Conservation (phyloP, 2,888 invertebrate genomes). For the Cotesia congregata region DNA sequence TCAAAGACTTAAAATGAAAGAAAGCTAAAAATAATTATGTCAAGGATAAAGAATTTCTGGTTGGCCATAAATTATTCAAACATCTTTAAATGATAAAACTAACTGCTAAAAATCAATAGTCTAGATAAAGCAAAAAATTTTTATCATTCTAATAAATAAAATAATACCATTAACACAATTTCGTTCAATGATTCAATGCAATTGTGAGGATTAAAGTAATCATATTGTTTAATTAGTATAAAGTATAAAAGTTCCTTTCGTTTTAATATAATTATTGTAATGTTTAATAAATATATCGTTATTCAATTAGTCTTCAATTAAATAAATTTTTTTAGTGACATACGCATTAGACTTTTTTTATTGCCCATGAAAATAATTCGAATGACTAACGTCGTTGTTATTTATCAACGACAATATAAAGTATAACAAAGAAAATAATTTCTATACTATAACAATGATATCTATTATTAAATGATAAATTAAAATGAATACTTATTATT, state of each 20-base stretch:
- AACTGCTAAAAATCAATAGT: background rate
- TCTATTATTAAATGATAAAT: background rate
- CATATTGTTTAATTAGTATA: no score
- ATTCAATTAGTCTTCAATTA: no score
- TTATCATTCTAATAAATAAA: no score
- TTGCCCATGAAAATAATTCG: background rate
- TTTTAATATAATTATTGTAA: no score
- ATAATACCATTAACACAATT: no score
- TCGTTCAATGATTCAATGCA: no score
- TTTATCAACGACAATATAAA: background rate
- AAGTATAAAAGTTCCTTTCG: no score
- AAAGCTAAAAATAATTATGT: constrained; percentile 3
- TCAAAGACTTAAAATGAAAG: background rate
- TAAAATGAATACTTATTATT: background rate
- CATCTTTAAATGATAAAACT: background rate
- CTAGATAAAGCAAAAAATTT: background rate
- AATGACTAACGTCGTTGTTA: background rate
- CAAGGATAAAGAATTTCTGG: background rate
- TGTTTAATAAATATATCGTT: no score
- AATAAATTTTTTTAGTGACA: no score
- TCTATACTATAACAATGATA: no score
- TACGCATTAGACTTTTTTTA: background rate
- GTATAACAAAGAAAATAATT: background rate
- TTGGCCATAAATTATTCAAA: background rate
- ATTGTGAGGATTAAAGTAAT: no score